Conservation (phyloP, 2,888 invertebrate genomes). For the Drosophila recens region DNA sequence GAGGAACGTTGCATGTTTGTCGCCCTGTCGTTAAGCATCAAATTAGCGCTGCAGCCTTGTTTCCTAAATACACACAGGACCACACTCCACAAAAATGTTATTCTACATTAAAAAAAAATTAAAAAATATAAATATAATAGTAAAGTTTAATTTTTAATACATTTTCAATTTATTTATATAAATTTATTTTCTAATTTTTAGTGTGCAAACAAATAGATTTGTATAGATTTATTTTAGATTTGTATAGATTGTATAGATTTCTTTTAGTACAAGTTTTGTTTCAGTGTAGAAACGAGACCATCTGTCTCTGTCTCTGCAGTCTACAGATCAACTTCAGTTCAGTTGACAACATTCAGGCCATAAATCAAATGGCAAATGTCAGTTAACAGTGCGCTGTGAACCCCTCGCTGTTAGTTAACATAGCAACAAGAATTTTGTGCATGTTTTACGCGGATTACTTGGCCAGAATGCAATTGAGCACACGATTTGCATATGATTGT, state of each 20-base stretch:
- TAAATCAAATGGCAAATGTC: constrained; percentile 35
- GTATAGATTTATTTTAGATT: too few relatives aligned
- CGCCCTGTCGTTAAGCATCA: constrained; percentile 57
- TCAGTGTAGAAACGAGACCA: too few relatives aligned
- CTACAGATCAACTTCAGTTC: constrained; percentile 27
- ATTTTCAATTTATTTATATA: too few relatives aligned
- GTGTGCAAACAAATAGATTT: too few relatives aligned
- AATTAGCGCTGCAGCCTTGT: constrained; percentile 73
- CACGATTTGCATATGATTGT: constrained; percentile 49
- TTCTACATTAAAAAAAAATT: too few relatives aligned
- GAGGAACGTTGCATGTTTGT: constrained; percentile 50
- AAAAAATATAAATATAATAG: too few relatives aligned
- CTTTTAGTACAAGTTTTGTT: too few relatives aligned
- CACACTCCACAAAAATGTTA: neutral
- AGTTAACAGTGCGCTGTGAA: constrained; percentile 8
- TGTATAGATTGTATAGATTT: too few relatives aligned
- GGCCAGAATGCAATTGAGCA: constrained; percentile 34
- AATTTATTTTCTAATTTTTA: too few relatives aligned
- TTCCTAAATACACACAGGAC: constrained; percentile 42
- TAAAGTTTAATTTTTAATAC: too few relatives aligned
- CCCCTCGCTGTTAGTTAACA: constrained; percentile 35
- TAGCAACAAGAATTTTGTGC: neutral
- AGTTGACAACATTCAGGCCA: constrained; percentile 19
- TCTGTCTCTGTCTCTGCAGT: constrained; percentile 4
- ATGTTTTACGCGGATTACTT: constrained; percentile 2